Evolutionary conservation across 2,113 vertebrate genomes (phyloP).

Genomic region (Excalfactoria chinensis): DNA sequence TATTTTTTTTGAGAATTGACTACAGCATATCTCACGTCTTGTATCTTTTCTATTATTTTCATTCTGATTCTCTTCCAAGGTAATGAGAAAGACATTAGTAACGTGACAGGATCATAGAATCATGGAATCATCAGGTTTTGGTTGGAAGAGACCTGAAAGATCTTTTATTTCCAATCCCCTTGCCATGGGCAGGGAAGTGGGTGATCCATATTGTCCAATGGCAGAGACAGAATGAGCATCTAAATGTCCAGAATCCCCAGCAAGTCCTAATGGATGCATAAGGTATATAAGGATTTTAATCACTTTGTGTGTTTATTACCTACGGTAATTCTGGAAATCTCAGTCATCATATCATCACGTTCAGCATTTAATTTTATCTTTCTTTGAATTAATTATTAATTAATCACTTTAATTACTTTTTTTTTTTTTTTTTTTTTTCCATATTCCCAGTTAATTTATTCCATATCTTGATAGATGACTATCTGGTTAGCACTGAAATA

Average conservation of each 20-base stretch:
- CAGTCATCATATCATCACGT: background rate
- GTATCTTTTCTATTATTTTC: background rate
- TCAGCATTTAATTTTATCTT: background rate
- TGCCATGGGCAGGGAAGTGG: background rate
- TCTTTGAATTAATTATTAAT: background rate
- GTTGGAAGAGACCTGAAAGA: background rate
- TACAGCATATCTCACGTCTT: background rate
- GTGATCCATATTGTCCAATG: background rate
- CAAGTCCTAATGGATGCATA: background rate
- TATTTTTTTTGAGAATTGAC: background rate
- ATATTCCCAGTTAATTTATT: background rate
- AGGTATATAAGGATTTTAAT: background rate
- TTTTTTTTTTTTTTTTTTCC: fast-evolving
- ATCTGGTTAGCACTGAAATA: background rate
- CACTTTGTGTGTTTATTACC: background rate
- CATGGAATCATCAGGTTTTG: background rate
- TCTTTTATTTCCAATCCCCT: no score
- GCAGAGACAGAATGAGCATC: background rate
- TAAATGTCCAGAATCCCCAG: background rate
- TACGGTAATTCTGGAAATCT: background rate
- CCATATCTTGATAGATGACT: background rate
- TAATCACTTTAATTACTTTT: background rate
- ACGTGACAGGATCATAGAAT: background rate
- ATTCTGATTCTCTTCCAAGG: background rate
- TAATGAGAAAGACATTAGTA: background rate